Conservation (phyloP, 1,140 invertebrate genomes). For the Drosophila rufa region DNA sequence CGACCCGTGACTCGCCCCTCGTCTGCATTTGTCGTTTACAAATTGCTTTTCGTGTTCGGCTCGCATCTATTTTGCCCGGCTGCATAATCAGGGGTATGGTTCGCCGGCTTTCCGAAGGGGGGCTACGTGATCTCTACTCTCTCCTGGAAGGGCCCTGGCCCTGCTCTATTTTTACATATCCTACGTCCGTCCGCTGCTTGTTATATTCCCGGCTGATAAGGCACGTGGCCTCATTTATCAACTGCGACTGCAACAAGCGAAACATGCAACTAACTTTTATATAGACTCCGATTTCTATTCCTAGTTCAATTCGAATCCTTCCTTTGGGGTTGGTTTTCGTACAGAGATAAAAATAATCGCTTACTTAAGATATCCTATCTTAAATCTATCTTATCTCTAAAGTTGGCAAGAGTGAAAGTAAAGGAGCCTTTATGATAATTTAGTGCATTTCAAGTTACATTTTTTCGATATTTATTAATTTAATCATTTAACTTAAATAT, state of each 20-base stretch:
- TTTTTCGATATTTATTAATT: background rate
- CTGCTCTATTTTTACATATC: conserved; percentile 67
- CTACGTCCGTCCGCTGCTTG: conserved; percentile 58
- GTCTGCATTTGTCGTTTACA: conserved; percentile 78
- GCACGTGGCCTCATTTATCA: conserved; percentile 83
- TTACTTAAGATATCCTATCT: too few relatives aligned
- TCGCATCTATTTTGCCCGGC: conserved; percentile 72
- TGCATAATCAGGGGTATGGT: conserved; percentile 73
- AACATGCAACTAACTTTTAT: conserved; percentile 59
- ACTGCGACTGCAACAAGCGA: conserved; percentile 66
- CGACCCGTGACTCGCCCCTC: conserved; percentile 28
- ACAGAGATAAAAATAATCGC: conserved; percentile 10
- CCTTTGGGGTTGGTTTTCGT: conserved; percentile 28
- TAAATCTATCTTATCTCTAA: too few relatives aligned
- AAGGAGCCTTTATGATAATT: too few relatives aligned
- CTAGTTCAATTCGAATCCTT: conserved; percentile 38
- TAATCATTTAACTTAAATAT: background rate
- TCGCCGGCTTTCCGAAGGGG: conserved; percentile 1
- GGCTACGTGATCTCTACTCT: conserved; percentile 48
- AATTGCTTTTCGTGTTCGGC: conserved; percentile 80
- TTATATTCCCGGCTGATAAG: conserved; percentile 70
- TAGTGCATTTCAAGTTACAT: too few relatives aligned
- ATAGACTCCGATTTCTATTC: conserved; percentile 48
- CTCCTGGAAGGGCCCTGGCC: background rate
- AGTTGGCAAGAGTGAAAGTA: too few relatives aligned